A percentile compares a stretch with the other conserved stretches of the same genome.
phyloP scores from a whole-genome alignment of 2,113 vertebrate genomes.

The Mystacornis crossleyi region DNA sequence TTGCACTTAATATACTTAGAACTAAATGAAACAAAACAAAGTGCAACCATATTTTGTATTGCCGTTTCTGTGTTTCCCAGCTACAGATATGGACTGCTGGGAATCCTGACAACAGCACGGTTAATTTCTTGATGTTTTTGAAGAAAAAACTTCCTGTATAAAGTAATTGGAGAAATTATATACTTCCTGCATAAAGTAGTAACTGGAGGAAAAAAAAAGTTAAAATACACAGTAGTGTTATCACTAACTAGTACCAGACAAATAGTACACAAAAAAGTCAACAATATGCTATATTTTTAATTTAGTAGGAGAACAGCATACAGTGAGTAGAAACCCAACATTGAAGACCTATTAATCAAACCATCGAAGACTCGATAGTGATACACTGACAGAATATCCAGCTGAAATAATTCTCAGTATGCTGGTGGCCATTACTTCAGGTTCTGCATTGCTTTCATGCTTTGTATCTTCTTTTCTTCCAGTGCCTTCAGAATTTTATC shows the following conservation, averaged over 20 bases:
- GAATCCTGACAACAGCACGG: not conserved
- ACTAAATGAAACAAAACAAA: not conserved
- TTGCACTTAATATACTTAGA: not conserved
- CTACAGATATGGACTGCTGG: not conserved
- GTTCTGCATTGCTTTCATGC: conserved; percentile 57
- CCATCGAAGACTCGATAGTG: not conserved
- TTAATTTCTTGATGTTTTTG: not conserved
- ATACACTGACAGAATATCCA: not conserved
- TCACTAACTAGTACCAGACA: not conserved
- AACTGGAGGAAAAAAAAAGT: not conserved
- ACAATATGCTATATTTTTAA: conserved; percentile 37
- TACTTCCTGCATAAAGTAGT: not conserved
- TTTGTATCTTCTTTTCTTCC: conserved; percentile 75
- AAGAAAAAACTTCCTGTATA: not conserved
- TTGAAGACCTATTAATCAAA: not conserved
- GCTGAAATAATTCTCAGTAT: not conserved
- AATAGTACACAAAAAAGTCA: not conserved
- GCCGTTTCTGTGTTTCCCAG: not conserved
- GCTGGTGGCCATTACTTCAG: conserved; percentile 45
- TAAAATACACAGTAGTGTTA: not conserved
- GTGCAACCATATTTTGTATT: not conserved
- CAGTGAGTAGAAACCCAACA: conserved; percentile 17
- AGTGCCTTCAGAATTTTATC: conserved; percentile 74
- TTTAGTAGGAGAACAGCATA: conserved; percentile 4
- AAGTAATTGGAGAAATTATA: not conserved